These are phyloP conservation scores for Cyclura pinguis DNA, from an alignment of 2,797 vertebrate genomes.

Conservation along the genomic window DNA sequence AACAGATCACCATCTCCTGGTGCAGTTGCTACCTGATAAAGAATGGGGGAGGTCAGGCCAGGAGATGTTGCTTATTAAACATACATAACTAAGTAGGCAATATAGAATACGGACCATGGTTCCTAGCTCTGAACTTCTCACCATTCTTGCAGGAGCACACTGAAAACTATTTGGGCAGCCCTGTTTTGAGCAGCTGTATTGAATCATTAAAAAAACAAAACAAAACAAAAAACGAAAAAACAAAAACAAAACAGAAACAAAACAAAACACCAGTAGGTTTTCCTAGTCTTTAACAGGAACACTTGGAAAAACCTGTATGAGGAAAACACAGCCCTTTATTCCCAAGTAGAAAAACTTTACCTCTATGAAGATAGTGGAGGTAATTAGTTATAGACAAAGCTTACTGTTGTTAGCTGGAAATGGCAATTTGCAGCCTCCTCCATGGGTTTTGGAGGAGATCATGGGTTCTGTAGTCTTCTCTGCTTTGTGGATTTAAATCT, in stretches of 20 bases:
- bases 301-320: neutral
- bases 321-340: neutral
- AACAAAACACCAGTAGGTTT: neutral
- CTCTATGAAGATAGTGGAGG: neutral
- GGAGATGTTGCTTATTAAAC: no score
- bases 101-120: no score
- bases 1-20: no score
- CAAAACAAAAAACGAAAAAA: no score
- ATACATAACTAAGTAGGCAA: no score
- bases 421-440: neutral
- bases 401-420: neutral
- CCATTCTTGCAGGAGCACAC: neutral
- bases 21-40: no score
- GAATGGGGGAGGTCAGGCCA: no score
- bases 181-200: neutral
- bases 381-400: neutral
- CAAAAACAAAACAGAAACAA: no score
- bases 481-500: neutral
- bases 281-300: neutral
- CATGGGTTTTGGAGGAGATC: neutral
- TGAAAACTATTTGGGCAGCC: neutral
- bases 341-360: neutral
- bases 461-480: neutral
- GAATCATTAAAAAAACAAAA: neutral
- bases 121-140: neutral